A percentile compares a stretch with the other conserved stretches of the same genome.
Evolutionary conservation across 2,797 vertebrate species (phyloP).

Genomic region (Karalla daura): DNA sequence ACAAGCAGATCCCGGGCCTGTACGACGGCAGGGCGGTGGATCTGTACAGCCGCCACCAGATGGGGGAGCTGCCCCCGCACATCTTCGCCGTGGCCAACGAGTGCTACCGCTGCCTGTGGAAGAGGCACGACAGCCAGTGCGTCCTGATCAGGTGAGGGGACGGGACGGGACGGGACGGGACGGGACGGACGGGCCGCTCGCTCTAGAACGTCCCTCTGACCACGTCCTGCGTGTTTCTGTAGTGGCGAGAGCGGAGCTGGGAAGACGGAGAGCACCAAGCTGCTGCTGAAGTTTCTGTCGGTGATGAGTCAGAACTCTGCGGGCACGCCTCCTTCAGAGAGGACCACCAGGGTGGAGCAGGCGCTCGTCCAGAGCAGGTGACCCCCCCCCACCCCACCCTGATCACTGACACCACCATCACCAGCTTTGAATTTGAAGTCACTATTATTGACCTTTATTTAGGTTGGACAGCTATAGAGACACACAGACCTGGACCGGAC

Average conservation of each 20-base stretch:
- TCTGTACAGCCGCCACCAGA: conserved; percentile 89
- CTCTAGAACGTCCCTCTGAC: too few relatives aligned
- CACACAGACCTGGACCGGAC: too few relatives aligned
- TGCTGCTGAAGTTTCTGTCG: conserved; percentile 92
- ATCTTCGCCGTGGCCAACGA: conserved; percentile 94
- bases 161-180: too few relatives aligned
- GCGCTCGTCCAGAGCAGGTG: conserved; percentile 93
- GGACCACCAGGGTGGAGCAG: conserved; percentile 89
- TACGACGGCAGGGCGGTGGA: conserved; percentile 86
- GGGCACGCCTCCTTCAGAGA: conserved; percentile 81
- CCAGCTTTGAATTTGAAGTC: too few relatives aligned
- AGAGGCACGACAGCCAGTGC: conserved; percentile 94
- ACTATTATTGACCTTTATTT: too few relatives aligned
- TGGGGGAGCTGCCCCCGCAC: conserved; percentile 93
- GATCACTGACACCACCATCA: too few relatives aligned
- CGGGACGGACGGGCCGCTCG: too few relatives aligned
- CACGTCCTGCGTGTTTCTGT: conserved; percentile 27
- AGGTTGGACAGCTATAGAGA: too few relatives aligned
- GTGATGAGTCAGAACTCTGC: conserved; percentile 91
- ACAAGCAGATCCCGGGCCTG: conserved; percentile 88
- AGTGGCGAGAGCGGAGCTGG: conserved; percentile 94
- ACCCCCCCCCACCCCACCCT: too few relatives aligned
- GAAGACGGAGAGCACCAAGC: conserved; percentile 95
- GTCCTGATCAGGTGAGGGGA: conserved; percentile 90
- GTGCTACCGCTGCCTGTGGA: conserved; percentile 96